Percentiles rank a stretch among this genome's conserved stretches.
Conservation (phyloP, 2,797 vertebrate genomes). For the Sebastes alutus region DNA sequence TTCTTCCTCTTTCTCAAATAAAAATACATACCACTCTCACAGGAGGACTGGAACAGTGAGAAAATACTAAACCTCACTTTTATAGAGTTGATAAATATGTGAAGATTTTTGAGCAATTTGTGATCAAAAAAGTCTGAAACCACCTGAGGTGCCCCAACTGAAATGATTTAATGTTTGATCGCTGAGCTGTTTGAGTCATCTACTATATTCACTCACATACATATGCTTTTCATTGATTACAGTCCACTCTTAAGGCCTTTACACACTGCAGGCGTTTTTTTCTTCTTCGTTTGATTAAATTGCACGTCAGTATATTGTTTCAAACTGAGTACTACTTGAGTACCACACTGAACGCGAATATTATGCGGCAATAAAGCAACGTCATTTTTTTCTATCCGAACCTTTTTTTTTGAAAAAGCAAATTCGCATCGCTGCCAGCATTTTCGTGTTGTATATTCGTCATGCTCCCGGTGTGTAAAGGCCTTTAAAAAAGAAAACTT, state of each 20-base stretch:
- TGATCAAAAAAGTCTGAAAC: not conserved
- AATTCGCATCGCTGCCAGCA: not conserved
- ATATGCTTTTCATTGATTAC: not conserved
- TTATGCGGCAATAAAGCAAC: not conserved
- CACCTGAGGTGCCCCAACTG: not conserved
- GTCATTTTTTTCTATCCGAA: too few relatives aligned
- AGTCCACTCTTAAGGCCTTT: not conserved
- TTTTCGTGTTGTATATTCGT: not conserved
- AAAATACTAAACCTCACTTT: constrained; percentile 1
- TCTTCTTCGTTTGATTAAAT: not conserved
- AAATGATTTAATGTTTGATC: not conserved
- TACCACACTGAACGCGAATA: not conserved
- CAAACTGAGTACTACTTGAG: not conserved
- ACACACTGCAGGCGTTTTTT: not conserved
- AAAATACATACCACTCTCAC: not conserved
- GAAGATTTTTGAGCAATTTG: not conserved
- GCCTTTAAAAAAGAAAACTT: not conserved
- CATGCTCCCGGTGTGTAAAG: not conserved
- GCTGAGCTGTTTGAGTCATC: not conserved
- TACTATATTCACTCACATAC: not conserved
- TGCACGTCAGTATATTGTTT: not conserved
- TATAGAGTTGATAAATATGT: not conserved
- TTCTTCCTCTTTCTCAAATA: not conserved
- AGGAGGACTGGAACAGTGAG: not conserved
- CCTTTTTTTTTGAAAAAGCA: too few relatives aligned